Conservation (phyloP, 2,888 invertebrate species). For the Apamea anceps region DNA sequence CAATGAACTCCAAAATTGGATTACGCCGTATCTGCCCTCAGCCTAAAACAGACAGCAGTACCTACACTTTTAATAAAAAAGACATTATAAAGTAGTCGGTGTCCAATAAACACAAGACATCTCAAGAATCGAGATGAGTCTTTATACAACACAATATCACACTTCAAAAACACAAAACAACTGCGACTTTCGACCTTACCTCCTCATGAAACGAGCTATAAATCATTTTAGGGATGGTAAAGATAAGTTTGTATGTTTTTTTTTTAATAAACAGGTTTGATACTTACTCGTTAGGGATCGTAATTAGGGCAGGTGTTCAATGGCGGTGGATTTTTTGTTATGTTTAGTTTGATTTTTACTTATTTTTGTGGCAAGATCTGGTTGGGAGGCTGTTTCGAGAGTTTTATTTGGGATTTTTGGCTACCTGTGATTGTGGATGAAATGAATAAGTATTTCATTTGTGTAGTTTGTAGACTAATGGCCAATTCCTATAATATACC, state of each 20-base stretch:
- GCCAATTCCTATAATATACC: no score
- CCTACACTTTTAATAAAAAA: constrained; percentile 79
- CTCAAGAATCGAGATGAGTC: constrained; percentile 71
- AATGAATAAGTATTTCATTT: constrained; percentile 7
- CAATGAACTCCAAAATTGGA: constrained; percentile 66
- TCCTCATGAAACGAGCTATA: constrained; percentile 4
- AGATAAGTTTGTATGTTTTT: constrained; percentile 69
- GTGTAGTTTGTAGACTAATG: neutral
- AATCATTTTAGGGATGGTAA: constrained; percentile 33
- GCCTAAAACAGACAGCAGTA: constrained; percentile 70
- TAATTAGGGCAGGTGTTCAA: constrained; percentile 87
- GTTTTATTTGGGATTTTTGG: constrained; percentile 32
- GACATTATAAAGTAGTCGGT: constrained; percentile 83
- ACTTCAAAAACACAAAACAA: constrained; percentile 10
- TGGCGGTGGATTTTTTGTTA: constrained; percentile 76
- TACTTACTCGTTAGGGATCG: constrained; percentile 75
- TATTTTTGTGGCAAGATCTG: constrained; percentile 59
- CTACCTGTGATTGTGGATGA: constrained; percentile 20
- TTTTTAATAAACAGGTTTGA: constrained; percentile 79
- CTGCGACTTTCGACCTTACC: constrained; percentile 66
- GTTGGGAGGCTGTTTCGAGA: constrained; percentile 43
- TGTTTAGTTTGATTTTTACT: constrained; percentile 72
- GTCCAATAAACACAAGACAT: constrained; percentile 77
- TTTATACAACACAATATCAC: constrained; percentile 60
- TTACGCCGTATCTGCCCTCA: constrained; percentile 64